A percentile compares a stretch with the other conserved stretches of the same genome.
Conservation (phyloP, 2,113 vertebrate species). For the Corythornis vintsioides region DNA sequence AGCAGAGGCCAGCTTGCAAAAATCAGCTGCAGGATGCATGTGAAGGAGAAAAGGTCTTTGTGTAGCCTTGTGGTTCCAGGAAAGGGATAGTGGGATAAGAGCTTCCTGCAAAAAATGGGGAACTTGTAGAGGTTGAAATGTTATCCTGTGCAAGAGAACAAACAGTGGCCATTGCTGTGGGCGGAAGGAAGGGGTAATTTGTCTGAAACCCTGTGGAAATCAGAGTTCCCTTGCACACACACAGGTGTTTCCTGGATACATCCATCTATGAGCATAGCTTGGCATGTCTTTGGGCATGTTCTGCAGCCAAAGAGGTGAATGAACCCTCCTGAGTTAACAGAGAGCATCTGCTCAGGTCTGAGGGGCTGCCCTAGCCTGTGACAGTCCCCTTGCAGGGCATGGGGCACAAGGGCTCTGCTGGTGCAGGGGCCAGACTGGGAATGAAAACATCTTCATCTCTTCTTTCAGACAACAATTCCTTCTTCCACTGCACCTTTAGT, state of each 20-base stretch:
- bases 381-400: not conserved
- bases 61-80: not conserved
- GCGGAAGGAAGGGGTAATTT: conserved; percentile 57
- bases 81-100: not conserved
- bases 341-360: no score
- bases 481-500: not conserved
- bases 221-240: not conserved
- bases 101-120: not conserved
- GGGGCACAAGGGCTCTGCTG: not conserved
- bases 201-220: not conserved
- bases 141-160: not conserved
- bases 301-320: not conserved
- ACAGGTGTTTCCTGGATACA: conserved; percentile 37
- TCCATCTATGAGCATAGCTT: not conserved
- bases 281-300: not conserved
- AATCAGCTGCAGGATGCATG: not conserved
- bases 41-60: not conserved
- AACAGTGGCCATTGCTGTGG: not conserved
- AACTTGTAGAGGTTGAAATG: not conserved
- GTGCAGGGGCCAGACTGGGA: not conserved
- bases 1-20: not conserved
- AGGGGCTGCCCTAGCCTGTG: no score
- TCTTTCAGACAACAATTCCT: not conserved
- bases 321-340: no score
- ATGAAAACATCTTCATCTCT: not conserved